Percentiles rank a stretch among this genome's conserved stretches.
phyloP scores from a whole-genome alignment of 1,140 invertebrate species.

The Brachionus rubens region DNA sequence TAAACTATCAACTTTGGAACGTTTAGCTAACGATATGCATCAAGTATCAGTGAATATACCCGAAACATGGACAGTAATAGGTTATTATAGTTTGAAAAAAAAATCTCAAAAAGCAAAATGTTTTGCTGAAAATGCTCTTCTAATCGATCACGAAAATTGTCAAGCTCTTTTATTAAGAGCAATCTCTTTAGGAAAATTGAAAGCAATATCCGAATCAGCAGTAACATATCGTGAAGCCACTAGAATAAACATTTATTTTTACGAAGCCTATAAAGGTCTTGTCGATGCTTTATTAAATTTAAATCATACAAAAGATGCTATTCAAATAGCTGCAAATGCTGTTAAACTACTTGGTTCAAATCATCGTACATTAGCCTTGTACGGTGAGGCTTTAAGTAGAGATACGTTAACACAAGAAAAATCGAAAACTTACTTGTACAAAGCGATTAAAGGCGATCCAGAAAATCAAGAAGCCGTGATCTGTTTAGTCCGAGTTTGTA shows the following conservation, averaged over 20 bases:
- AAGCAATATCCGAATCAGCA: slow-evolving; percentile 29
- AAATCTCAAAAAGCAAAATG: slow-evolving; percentile 46
- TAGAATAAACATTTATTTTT: slow-evolving; percentile 38
- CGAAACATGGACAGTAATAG: slow-evolving; percentile 39
- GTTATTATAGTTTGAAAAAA: slow-evolving; percentile 43
- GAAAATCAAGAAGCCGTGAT: slow-evolving; percentile 36
- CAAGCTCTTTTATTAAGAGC: slow-evolving; percentile 38
- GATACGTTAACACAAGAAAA: slow-evolving; percentile 27
- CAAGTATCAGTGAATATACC: slow-evolving; percentile 43
- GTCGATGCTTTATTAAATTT: slow-evolving; percentile 33
- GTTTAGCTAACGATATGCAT: slow-evolving; percentile 39
- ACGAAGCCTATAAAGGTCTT: slow-evolving; percentile 38
- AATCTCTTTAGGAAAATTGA: slow-evolving; percentile 31
- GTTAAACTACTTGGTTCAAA: slow-evolving; percentile 42
- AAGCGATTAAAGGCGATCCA: slow-evolving; percentile 44
- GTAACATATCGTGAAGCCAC: slow-evolving; percentile 40
- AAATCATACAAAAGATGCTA: slow-evolving; percentile 45
- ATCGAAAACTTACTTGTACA: slow-evolving; percentile 43
- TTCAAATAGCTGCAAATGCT: slow-evolving; percentile 41
- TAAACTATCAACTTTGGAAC: slow-evolving; percentile 25
- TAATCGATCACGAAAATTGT: slow-evolving; percentile 42
- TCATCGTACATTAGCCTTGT: slow-evolving; percentile 40
- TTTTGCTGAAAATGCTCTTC: slow-evolving; percentile 39
- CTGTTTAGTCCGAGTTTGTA: slow-evolving; percentile 39
- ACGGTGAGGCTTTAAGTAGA: slow-evolving; percentile 36